Evolutionary conservation across 2,888 invertebrate genomes (phyloP).

Genomic region (Pollenia amentaria): DNA sequence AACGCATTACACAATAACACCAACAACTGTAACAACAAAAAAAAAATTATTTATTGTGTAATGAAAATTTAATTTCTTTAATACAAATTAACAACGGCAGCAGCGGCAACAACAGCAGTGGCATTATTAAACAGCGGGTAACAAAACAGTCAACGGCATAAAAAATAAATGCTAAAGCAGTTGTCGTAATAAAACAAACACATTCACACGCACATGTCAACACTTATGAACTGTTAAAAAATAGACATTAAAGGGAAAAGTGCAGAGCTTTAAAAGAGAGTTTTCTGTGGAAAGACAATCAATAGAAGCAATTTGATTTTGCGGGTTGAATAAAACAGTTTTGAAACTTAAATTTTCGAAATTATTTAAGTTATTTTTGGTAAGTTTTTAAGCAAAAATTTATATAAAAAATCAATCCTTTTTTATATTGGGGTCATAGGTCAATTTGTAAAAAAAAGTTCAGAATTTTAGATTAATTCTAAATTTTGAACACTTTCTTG

Average conservation of each 20-base stretch:
- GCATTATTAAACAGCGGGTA: constrained; percentile 57
- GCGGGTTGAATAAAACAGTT: no score
- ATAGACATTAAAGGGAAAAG: not conserved
- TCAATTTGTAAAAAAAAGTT: no score
- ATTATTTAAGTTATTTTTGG: no score
- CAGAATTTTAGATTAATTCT: no score
- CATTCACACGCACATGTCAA: constrained; percentile 37
- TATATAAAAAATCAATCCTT: no score
- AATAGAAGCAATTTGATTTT: no score
- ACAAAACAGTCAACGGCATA: constrained; percentile 49
- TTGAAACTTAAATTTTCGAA: no score
- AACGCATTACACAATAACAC: constrained; percentile 36
- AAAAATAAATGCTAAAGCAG: constrained; percentile 68
- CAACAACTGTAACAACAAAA: not conserved
- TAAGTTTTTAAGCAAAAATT: no score
- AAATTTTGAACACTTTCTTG: no score
- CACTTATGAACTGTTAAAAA: not conserved
- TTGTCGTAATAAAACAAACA: constrained; percentile 69
- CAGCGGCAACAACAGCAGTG: constrained; percentile 16
- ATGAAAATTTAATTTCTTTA: constrained; percentile 58
- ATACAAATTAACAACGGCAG: constrained; percentile 55
- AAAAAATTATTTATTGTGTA: constrained; percentile 16
- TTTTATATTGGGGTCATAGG: no score
- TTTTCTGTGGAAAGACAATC: not conserved
- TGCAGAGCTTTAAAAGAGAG: not conserved